Evolutionary conservation across 1,140 invertebrate species (phyloP), one percentile per base, ranked within the genome.

Genomic region (Cydia amplana): DNA sequence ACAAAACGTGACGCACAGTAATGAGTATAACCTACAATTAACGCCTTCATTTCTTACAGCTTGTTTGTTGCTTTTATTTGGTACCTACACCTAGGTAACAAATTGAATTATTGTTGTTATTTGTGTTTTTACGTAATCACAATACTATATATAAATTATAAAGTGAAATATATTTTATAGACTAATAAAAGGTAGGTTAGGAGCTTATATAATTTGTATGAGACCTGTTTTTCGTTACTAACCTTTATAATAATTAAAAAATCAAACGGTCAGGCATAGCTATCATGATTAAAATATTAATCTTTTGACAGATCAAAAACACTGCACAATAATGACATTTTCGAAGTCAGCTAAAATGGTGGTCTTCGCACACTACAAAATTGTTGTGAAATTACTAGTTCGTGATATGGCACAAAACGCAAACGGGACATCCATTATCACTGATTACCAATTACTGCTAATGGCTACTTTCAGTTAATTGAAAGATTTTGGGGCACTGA

Each of bases 361-460:
- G n/a, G n/a, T 9, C 49, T 51, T 51, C n/a, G 4, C 4, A 5
- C 16, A 51, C 16, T 18, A 7, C 49, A 7, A 40, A 63, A 77
- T 77, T 46, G 73, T 79, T 72, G 63, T 28, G 72, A 78, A 78
- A 80, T 83, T 74, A 82, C 75, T n/a, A 25, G 70, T 46, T 78
- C 79, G 78, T 82, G 78, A 82, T 76, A 74, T 40, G 78, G 74
- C 80, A 75, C 79, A 84, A 73, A 49, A 25, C 65, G 43, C 55
- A 63, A 73, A 74, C 72, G 77, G 73, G 65, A 70, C 75, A 75
- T 80, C 82, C 82, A 84, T 81, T 82, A 79, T 75, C 73, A 77
- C 43, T 84, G 82, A 84, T 84, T 82, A 81, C 72, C 79, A 80
- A 82, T 83, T 78, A 81, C 74, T 77, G 60, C 65, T 82, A 84